phyloP scores from a whole-genome alignment of 2,888 invertebrate species.

The Sphecodes monilicornis region DNA sequence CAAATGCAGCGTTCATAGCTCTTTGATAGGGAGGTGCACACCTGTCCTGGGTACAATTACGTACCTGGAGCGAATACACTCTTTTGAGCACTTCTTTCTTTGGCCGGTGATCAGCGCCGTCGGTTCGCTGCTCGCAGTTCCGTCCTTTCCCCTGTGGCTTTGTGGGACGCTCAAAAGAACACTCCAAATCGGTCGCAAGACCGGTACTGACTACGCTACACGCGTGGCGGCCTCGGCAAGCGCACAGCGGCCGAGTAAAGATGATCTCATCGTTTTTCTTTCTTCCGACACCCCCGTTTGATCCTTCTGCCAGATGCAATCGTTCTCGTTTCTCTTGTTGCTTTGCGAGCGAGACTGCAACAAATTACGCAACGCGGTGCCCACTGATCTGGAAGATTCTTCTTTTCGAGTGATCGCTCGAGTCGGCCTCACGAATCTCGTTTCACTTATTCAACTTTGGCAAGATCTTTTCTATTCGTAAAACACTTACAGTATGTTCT shows the following conservation, averaged over 20 bases:
- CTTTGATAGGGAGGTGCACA: slow-evolving; percentile 1
- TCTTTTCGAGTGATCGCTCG: slow-evolving; percentile 1
- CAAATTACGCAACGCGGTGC: slow-evolving; percentile 61
- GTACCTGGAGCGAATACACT: slow-evolving; percentile 46
- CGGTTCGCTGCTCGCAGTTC: neutral
- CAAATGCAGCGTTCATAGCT: neutral
- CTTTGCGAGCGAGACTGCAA: slow-evolving; percentile 23
- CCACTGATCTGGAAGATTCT: slow-evolving; percentile 13
- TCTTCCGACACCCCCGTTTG: slow-evolving; percentile 76
- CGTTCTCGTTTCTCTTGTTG: slow-evolving; percentile 40
- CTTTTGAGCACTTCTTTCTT: slow-evolving; percentile 30
- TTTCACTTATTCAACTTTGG: neutral
- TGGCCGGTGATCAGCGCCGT: slow-evolving; percentile 2
- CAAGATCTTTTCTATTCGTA: neutral
- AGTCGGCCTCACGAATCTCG: neutral
- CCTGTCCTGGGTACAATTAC: slow-evolving; percentile 18
- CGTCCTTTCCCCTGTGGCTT: slow-evolving; percentile 43
- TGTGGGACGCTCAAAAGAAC: slow-evolving; percentile 58
- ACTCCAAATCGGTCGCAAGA: slow-evolving; percentile 75
- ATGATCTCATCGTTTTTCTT: slow-evolving; percentile 80
- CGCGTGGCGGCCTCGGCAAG: slow-evolving; percentile 14
- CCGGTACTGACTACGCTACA: slow-evolving; percentile 74
- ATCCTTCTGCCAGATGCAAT: slow-evolving; percentile 75
- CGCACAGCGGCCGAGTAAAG: slow-evolving; percentile 43
- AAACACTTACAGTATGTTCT: neutral